Percentiles rank a stretch among this genome's conserved stretches.
Conservation (phyloP, 1,140 invertebrate genomes). For the Protaetia brevitarsis region DNA sequence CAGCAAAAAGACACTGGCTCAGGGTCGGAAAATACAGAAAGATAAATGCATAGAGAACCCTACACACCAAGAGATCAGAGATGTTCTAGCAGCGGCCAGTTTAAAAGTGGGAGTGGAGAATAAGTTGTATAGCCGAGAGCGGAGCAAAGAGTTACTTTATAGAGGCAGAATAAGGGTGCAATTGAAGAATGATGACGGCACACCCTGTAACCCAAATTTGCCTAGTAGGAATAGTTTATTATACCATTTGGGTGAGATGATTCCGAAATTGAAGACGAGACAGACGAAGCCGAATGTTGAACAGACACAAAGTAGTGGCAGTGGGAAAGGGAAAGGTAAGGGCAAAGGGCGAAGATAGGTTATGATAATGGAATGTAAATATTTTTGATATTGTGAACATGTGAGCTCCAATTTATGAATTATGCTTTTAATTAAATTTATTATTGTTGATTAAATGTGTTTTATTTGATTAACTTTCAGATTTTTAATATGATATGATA, state of each 20-base stretch:
- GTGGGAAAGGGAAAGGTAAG: conserved; percentile 40
- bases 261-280: conserved; percentile 88
- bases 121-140: conserved; percentile 89
- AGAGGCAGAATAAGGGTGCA: conserved; percentile 89
- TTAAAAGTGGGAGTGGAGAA: conserved; percentile 89
- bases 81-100: conserved; percentile 80
- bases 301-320: conserved; percentile 29
- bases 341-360: conserved; percentile 40
- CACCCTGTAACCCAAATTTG: conserved; percentile 70
- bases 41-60: conserved; percentile 91
- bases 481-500: too few relatives aligned
- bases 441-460: too few relatives aligned
- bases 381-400: too few relatives aligned
- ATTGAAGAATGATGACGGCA: conserved; percentile 88
- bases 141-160: conserved; percentile 79
- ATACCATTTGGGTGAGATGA: conserved; percentile 74
- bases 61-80: conserved; percentile 87
- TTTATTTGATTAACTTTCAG: too few relatives aligned
- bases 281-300: conserved; percentile 47
- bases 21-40: conserved; percentile 83
- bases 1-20: conserved; percentile 83
- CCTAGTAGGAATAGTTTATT: conserved; percentile 75
- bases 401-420: too few relatives aligned
- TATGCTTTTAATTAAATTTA: too few relatives aligned
- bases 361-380: too few relatives aligned